These are phyloP conservation scores for Lutjanus erythropterus DNA, from an alignment of 2,113 vertebrate species.

Conservation along the genomic window DNA sequence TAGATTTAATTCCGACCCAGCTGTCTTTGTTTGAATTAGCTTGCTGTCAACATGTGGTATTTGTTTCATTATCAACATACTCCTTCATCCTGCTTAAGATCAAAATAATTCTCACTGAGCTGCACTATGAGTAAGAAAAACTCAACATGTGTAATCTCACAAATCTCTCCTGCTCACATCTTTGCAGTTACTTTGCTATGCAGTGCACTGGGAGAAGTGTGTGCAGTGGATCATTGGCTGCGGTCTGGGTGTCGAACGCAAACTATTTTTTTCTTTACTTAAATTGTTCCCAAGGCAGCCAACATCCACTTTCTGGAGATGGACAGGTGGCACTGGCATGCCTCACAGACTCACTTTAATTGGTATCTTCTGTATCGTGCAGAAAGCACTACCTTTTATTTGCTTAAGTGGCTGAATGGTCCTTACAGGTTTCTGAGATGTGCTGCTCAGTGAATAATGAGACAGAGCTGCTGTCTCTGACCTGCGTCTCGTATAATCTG, in stretches of 20 bases:
- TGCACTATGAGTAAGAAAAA: not conserved
- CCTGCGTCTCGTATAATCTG: not conserved
- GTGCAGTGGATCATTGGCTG: slow-evolving; percentile 11
- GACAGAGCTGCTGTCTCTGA: not conserved
- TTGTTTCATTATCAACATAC: not conserved
- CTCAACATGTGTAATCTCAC: not conserved
- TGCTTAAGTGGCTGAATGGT: slow-evolving; percentile 28
- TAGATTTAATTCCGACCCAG: not conserved
- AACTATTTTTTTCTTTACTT: not conserved
- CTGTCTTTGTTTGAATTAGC: not conserved
- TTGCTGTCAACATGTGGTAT: not conserved
- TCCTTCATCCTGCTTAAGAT: not conserved
- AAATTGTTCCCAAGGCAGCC: slow-evolving; percentile 26
- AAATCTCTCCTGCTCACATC: not conserved
- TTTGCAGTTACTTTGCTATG: slow-evolving; percentile 2
- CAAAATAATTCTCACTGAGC: slow-evolving; percentile 2
- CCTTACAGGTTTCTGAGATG: slow-evolving; percentile 25
- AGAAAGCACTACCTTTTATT: slow-evolving; percentile 21
- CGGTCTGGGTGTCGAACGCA: not conserved
- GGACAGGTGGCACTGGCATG: slow-evolving; percentile 50
- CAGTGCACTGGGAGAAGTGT: not conserved
- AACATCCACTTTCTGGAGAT: not conserved
- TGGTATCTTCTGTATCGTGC: slow-evolving; percentile 25
- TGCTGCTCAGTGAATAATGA: slow-evolving; percentile 15
- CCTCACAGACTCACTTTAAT: slow-evolving; percentile 56